Evolutionary conservation across 1,140 invertebrate species (phyloP).

Genomic region (Dendroctonus valens): DNA sequence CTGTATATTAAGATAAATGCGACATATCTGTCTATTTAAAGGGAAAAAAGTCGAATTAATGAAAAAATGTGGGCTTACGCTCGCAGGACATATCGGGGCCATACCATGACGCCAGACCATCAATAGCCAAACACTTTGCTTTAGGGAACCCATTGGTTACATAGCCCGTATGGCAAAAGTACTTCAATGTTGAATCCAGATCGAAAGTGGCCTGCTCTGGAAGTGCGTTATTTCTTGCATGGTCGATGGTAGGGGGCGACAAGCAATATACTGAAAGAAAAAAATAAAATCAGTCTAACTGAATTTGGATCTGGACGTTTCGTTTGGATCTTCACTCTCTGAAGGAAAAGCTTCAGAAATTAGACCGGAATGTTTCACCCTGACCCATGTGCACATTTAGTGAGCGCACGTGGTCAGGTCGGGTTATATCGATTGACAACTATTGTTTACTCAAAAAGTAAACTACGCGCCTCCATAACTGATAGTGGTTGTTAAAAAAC

Average conservation of each 20-base stretch:
- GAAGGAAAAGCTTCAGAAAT: no score
- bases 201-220: slow-evolving; percentile 80
- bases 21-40: no score
- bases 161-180: slow-evolving; percentile 89
- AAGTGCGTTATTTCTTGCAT: slow-evolving; percentile 84
- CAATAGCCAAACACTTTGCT: slow-evolving; percentile 89
- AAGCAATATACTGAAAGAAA: slow-evolving; percentile 75
- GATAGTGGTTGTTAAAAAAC: not conserved
- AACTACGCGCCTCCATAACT: no score
- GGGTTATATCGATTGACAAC: no score
- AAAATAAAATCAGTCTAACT: not conserved
- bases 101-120: slow-evolving; percentile 75
- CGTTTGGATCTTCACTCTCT: no score
- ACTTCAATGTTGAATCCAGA: slow-evolving; percentile 80
- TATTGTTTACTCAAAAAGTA: no score
- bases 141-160: slow-evolving; percentile 78
- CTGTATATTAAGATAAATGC: no score
- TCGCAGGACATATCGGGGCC: slow-evolving; percentile 94
- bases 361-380: no score
- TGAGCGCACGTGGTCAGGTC: no score
- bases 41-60: not conserved
- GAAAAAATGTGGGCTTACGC: slow-evolving; percentile 67
- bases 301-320: no score
- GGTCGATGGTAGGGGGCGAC: slow-evolving; percentile 80
- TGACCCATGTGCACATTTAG: no score